Evolutionary conservation across 2,888 invertebrate species (phyloP).

Genomic region (Panorpa germanica): DNA sequence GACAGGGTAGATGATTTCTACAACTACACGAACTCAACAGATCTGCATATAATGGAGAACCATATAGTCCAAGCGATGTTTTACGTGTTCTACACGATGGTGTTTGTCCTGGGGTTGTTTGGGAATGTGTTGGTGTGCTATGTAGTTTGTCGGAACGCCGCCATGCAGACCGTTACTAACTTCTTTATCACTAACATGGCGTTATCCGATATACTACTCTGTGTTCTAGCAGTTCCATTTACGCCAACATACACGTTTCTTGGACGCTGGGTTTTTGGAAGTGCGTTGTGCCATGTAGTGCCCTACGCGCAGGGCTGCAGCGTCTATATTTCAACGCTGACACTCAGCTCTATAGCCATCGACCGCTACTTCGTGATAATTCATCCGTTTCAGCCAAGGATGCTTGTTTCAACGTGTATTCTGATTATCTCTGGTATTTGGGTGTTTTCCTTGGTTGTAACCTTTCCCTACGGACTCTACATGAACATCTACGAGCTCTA

Average conservation of each 20-base stretch:
- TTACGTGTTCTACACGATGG: conserved; percentile 44
- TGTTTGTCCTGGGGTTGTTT: conserved; percentile 75
- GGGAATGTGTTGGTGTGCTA: conserved; percentile 87
- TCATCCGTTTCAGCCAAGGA: conserved; percentile 83
- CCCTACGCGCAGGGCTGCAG: conserved; percentile 89
- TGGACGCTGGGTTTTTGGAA: conserved; percentile 85
- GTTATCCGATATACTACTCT: conserved; percentile 83
- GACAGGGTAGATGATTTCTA: too few species aligned
- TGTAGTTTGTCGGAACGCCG: conserved; percentile 78
- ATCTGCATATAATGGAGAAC: conserved; percentile 13
- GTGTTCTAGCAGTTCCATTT: conserved; percentile 86
- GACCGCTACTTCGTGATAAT: conserved; percentile 96
- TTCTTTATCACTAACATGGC: conserved; percentile 94
- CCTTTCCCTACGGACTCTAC: conserved; percentile 80
- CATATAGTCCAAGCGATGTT: conserved; percentile 13
- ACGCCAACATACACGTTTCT: conserved; percentile 90
- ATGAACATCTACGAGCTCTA: conserved; percentile 39
- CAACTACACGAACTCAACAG: too few species aligned
- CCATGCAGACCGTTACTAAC: conserved; percentile 97
- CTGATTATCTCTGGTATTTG: conserved; percentile 78
- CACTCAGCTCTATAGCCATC: conserved; percentile 91
- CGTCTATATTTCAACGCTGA: conserved; percentile 93
- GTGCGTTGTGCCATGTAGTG: conserved; percentile 76
- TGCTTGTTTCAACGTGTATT: conserved; percentile 74
- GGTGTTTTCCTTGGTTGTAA: conserved; percentile 72